Base-by-base conservation (phyloP, 2,888 invertebrate genomes). In the Drosophila nr. medialis region DNA sequence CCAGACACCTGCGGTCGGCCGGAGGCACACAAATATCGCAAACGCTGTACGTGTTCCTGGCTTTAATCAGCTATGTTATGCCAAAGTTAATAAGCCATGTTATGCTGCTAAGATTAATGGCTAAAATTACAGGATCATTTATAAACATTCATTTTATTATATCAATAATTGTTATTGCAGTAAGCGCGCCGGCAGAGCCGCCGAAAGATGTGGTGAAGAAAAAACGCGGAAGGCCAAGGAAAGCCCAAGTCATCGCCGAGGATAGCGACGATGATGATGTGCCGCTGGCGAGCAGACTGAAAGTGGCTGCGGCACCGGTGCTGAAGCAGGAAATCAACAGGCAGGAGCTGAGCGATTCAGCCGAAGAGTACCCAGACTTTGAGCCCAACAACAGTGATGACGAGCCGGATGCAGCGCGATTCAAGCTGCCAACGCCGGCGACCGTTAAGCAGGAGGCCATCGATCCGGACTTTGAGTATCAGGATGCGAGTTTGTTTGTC, bases 1-100 rank as follows among this genome's bases (percentile, higher is more conserved):
- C 93, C 93, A 0, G 91, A 89, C 32, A 93, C 93, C 10, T 94
- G 94, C 80, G 94, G 94, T 4, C 81, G 91, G 18, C 82, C 90
- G 0, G 81, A 91, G 38, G 91, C 84, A 18, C 59, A 60, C 32
- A 64, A 49, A 50, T 50, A 73, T 51, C 30, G 54, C 38, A 59
- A 45, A 38, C 72, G 66, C 36, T 49, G 73, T 75, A 79, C 2
- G 72, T 72, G 15, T 24, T 40, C 8, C 30, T 38, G 18, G 4
- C 10, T 32, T 13, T n/a, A 7, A 29, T 30, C 29, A 30, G n/a
- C 11, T 30, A 8, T 45, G 4, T 45, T 24, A 45, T 7, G 21
- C 7, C 15, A 21, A 13, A 15, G 4, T 38, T n/a, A 38, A 38
- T 38, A 18, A 13, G 15, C 5, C 36, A 15, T 15, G 15, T 42